These are phyloP conservation scores for Ceraclea dissimilis DNA, from an alignment of 2,888 invertebrate species.

Conservation along the genomic window DNA sequence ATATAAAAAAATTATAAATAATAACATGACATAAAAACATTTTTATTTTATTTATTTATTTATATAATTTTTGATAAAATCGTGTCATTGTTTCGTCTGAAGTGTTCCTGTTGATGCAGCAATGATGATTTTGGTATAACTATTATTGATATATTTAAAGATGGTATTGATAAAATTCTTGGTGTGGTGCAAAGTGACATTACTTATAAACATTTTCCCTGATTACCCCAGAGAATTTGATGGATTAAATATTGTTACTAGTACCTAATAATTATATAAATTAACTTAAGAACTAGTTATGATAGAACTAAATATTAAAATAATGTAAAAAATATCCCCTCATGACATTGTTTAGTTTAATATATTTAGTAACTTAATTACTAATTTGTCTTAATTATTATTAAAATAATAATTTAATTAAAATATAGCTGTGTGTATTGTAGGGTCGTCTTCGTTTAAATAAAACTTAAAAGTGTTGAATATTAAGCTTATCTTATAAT, in stretches of 20 bases:
- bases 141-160: too few species aligned
- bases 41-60: too few species aligned
- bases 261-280: too few species aligned
- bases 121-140: too few species aligned
- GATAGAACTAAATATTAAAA: neutral
- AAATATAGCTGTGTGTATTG: neutral
- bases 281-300: too few species aligned
- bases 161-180: neutral
- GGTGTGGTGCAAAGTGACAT: conserved; percentile 14
- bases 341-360: conserved; percentile 18
- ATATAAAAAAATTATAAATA: too few species aligned
- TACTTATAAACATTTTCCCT: conserved; percentile 3
- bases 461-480: neutral
- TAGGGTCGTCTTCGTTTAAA: neutral
- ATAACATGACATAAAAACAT: too few species aligned
- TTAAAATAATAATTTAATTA: neutral
- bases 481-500: conserved; percentile 6
- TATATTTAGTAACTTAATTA: neutral
- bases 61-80: too few species aligned
- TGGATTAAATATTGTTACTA: conserved; percentile 1
- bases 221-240: conserved; percentile 20
- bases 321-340: conserved; percentile 9
- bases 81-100: too few species aligned
- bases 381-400: neutral
- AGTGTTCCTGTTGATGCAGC: too few species aligned